Evolutionary conservation across 1,140 invertebrate species (phyloP), one percentile per base, ranked within the genome.

Genomic region (Potamilus streckersoni): DNA sequence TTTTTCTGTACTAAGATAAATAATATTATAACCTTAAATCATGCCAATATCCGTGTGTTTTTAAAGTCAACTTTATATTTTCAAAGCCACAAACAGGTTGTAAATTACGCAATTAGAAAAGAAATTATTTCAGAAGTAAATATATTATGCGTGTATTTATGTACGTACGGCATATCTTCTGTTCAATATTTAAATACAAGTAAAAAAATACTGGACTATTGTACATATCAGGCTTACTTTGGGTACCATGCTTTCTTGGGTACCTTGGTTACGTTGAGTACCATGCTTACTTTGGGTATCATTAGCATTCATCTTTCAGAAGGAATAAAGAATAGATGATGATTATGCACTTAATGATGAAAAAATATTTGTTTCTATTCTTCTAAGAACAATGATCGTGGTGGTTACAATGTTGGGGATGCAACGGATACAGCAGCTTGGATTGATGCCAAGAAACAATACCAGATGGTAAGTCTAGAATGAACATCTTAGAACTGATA

Each of bases 361-460:
- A 72, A 11, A 49, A 59, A 62, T 27, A 27, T 16, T 69, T 23
- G 38, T 61, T 57, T 56, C 20, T 61, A 27, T 69, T 61, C 74
- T 76, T 78, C 83, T 64, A 79, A 90, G 89, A 90, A 90, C 74
- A 90, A 90, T 68, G 86, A 89, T 65, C 75, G 87, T 63, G 89
- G 89, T 56, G 89, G 89, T 19, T 90, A 90, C 71, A 90, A 90
- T 85, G 88, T 88, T 19, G 89, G 89, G 17, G 89, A 89, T 76
- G 74, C 60, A 5, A 83, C 79, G 20, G 73, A 71, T 23, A 17
- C 76, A n/a, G 62, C 84, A 62, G 80, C 83, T 55, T 81, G 75
- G n/a, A 82, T 75, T 61, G 79, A 86, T 76, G 87, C 84, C 67
- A 77, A 65, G 0, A 80, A 86, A 57, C 89, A 90, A 78, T 90